Evolutionary conservation across 2,113 vertebrate species (phyloP).

Genomic region (Sciurus niger): DNA sequence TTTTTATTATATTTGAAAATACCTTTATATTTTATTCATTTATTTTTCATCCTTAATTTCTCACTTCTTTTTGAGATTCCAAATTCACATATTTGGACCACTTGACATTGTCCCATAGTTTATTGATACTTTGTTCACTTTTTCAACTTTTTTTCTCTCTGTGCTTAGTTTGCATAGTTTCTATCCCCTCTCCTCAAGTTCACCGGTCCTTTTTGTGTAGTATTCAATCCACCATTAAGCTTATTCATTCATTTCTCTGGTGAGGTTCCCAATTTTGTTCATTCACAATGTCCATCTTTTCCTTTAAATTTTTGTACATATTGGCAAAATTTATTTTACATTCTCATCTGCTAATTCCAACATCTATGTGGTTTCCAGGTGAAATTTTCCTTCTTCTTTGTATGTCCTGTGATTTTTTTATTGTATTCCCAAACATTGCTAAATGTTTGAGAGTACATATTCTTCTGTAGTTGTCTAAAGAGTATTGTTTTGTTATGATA

Average conservation of each 20-base stretch:
- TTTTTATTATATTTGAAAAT: constrained; percentile 34
- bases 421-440: not conserved
- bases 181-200: not conserved
- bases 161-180: not conserved
- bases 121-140: not conserved
- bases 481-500: constrained; percentile 34
- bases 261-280: not conserved
- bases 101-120: not conserved
- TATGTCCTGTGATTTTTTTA: not conserved
- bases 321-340: constrained; percentile 5
- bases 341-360: constrained; percentile 5
- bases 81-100: not conserved
- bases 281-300: not conserved
- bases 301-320: constrained; percentile 11
- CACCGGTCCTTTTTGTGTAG: not conserved
- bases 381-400: not conserved
- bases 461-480: not conserved
- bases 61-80: not conserved
- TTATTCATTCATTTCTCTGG: not conserved
- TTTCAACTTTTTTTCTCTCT: not conserved
- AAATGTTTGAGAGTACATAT: not conserved
- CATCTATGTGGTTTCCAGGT: not conserved
- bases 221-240: not conserved
- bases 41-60: constrained; percentile 19
- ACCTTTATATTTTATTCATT: not conserved